Conservation (phyloP, 1,140 invertebrate species). For the Tetramorium parvispinum region DNA sequence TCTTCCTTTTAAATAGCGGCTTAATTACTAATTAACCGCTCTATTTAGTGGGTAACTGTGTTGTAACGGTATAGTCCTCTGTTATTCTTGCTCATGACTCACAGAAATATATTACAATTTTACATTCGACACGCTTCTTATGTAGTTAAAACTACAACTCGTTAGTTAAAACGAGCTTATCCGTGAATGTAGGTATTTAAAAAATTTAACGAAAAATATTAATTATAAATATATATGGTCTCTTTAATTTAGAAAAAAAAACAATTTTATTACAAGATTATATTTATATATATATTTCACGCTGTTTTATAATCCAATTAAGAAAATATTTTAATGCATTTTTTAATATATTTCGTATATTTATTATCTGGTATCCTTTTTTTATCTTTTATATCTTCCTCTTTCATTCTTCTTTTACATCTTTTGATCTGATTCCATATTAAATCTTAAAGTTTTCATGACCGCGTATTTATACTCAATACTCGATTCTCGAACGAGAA, state of each 20-base stretch:
- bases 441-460: not conserved
- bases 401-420: no score
- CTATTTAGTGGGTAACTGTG: conserved; percentile 1
- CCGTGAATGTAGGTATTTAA: not conserved
- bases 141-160: not conserved
- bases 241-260: not conserved
- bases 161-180: not conserved
- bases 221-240: not conserved
- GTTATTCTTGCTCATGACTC: conserved; percentile 20
- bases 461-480: not conserved
- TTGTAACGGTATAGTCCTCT: not conserved
- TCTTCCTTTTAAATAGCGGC: not conserved
- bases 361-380: no score
- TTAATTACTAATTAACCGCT: conserved; percentile 52
- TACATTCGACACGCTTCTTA: not conserved
- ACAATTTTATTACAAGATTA: not conserved
- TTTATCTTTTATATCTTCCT: no score
- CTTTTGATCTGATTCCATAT: not conserved
- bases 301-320: not conserved
- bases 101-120: not conserved
- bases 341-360: not conserved
- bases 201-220: not conserved
- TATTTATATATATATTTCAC: not conserved
- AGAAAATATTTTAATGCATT: not conserved
- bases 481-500: not conserved